A percentile compares a stretch with the other conserved stretches of the same genome.
Evolutionary conservation across 1,140 invertebrate species (phyloP).

Genomic region (Bacillus rossius): DNA sequence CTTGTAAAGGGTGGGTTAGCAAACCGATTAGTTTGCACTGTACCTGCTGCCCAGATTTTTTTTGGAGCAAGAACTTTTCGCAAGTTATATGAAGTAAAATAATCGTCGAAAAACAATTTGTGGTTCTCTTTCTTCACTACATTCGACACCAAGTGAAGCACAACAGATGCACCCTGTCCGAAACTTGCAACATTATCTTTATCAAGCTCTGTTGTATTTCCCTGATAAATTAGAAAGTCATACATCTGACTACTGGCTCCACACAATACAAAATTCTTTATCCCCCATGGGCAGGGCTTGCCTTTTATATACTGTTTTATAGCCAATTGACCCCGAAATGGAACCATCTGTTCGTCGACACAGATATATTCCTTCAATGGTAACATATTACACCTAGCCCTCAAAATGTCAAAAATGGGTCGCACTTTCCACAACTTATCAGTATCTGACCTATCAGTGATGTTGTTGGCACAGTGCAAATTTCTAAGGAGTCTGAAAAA

Average conservation of each 20-base stretch:
- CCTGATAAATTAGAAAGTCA: slow-evolving; percentile 12
- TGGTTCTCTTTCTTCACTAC: slow-evolving; percentile 16
- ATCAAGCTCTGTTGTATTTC: slow-evolving; percentile 2
- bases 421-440: slow-evolving; percentile 22
- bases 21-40: slow-evolving; percentile 31
- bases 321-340: slow-evolving; percentile 17
- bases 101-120: slow-evolving; percentile 25
- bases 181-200: slow-evolving; percentile 9
- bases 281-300: slow-evolving; percentile 15
- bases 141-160: slow-evolving; percentile 24
- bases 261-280: slow-evolving; percentile 18
- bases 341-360: slow-evolving; percentile 28
- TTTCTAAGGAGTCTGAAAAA: slow-evolving; percentile 14
- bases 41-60: slow-evolving; percentile 37
- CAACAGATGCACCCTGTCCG: slow-evolving; percentile 22
- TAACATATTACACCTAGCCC: slow-evolving; percentile 18
- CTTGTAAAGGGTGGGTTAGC: slow-evolving; percentile 25
- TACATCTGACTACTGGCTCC: slow-evolving; percentile 4
- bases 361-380: slow-evolving; percentile 11
- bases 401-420: slow-evolving; percentile 9
- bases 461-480: slow-evolving; percentile 18
- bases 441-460: background rate
- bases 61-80: slow-evolving; percentile 34
- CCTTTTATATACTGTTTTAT: slow-evolving; percentile 16
- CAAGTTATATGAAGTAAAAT: slow-evolving; percentile 37